Evolutionary conservation across 2,113 vertebrate species (phyloP).

Genomic region (Tringa solitaria): DNA sequence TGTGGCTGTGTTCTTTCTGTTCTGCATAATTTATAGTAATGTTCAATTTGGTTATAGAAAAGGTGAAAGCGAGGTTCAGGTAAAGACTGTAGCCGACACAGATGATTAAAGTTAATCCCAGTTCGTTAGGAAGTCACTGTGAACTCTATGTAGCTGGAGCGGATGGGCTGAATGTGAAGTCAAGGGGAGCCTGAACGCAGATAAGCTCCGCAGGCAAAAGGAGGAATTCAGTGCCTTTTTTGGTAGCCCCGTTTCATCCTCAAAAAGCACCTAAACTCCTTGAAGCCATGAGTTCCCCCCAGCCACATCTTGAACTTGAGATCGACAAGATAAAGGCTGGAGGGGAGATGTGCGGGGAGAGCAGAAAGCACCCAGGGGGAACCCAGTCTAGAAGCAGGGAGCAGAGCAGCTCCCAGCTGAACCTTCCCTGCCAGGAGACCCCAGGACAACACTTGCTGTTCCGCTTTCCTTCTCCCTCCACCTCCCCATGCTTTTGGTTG

Average conservation of each 20-base stretch:
- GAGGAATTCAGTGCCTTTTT: background rate
- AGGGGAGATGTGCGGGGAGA: background rate
- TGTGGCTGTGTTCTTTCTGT: background rate
- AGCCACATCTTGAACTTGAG: background rate
- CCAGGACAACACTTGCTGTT: background rate
- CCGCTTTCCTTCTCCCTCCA: background rate
- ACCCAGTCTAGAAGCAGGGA: background rate
- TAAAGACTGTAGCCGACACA: background rate
- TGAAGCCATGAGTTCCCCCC: background rate
- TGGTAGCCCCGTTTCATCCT: background rate
- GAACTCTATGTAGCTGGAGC: background rate
- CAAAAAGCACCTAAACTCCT: background rate
- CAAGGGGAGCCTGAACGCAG: background rate
- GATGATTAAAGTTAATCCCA: background rate
- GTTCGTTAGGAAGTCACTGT: background rate
- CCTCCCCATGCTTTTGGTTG: background rate
- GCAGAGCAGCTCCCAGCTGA: background rate
- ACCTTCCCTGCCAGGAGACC: background rate
- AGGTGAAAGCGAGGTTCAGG: background rate
- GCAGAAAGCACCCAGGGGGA: background rate
- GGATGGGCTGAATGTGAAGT: background rate
- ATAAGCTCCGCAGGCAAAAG: background rate
- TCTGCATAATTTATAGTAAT: slow-evolving; percentile 3
- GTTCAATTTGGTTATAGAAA: background rate
- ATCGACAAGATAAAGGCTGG: background rate